Evolutionary conservation across 2,888 invertebrate species (phyloP).

Genomic region (Lingula anatina): DNA sequence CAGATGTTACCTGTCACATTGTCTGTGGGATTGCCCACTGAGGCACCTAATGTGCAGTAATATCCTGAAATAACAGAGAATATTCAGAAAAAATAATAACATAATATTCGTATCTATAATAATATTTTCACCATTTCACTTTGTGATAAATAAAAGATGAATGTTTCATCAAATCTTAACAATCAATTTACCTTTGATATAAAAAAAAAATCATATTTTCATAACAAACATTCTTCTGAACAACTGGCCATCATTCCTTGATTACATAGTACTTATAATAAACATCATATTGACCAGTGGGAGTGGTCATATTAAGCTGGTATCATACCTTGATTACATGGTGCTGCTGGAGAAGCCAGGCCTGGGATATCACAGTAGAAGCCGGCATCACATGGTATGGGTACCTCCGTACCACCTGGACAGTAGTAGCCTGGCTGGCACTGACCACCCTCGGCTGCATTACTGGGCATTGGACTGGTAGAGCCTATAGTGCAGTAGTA

Average conservation of each 20-base stretch:
- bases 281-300: too few relatives aligned
- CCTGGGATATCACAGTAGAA: conserved; percentile 32
- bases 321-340: conserved; percentile 37
- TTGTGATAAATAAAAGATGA: background rate
- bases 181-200: too few relatives aligned
- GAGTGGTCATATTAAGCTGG: too few relatives aligned
- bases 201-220: too few relatives aligned
- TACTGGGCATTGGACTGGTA: conserved; percentile 29
- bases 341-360: conserved; percentile 25
- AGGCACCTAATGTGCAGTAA: conserved; percentile 32
- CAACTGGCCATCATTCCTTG: too few relatives aligned
- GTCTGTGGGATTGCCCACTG: conserved; percentile 28
- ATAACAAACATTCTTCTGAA: too few relatives aligned
- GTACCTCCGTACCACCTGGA: conserved; percentile 33
- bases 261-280: too few relatives aligned
- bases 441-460: conserved; percentile 30
- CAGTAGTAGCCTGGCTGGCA: conserved; percentile 36
- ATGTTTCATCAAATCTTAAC: too few relatives aligned
- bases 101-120: too few relatives aligned
- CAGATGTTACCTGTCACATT: conserved; percentile 36
- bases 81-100: background rate
- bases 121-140: too few relatives aligned
- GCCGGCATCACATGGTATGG: conserved; percentile 35
- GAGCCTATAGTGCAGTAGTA: conserved; percentile 41
- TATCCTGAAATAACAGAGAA: conserved; percentile 28